Evolutionary conservation across 2,888 invertebrate genomes (phyloP), one percentile per base, ranked within the genome.

Genomic region (Hypomecis punctinalis): DNA sequence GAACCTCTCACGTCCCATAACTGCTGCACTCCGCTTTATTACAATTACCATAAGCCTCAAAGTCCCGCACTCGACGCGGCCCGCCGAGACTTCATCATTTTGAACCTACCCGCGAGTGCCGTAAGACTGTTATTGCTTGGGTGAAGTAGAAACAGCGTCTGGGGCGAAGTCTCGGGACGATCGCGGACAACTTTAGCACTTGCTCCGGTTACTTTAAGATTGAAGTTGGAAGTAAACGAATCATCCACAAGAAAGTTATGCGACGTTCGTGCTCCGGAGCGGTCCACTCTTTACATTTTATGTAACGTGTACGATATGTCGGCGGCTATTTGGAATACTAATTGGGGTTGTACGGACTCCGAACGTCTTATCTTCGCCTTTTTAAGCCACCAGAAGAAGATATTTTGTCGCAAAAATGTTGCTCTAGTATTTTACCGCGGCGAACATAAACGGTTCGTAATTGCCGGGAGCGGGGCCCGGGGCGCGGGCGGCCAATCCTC

Each of bases 1-100:
- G 93, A 93, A 91, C 92, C 93, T 93, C 93, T 92, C 92, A 92
- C 92, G 92, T 92, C 88, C 91, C 92, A 92, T 93, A 93, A 93
- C 92, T 92, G 92, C 91, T 91, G 93, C 92, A 93, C 93, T 93
- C 91, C 92, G 92, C 93, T 93, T 93, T 93, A 93, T 93, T 93
- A 93, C 93, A 93, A 93, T 93, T 93, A 93, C 91, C 89, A 91
- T 93, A 93, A 93, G 93, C 93, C 91, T 91, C 92, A 93, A 92
- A 93, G 92, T 93, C 93, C 92, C 90, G 83, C 91, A 91, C 92
- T 92, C 91, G 84, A 89, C 89, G 85, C 84, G 77, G 82, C 78
- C 76, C 76, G 76, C 70, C 69, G 78, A 76, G 85, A 92, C 88
- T 86, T 87, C 89, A 91, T 92, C 90, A 89, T 91, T 92, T 89